Conservation (phyloP, 2,113 vertebrate genomes). For the Circaetus gallicus region DNA sequence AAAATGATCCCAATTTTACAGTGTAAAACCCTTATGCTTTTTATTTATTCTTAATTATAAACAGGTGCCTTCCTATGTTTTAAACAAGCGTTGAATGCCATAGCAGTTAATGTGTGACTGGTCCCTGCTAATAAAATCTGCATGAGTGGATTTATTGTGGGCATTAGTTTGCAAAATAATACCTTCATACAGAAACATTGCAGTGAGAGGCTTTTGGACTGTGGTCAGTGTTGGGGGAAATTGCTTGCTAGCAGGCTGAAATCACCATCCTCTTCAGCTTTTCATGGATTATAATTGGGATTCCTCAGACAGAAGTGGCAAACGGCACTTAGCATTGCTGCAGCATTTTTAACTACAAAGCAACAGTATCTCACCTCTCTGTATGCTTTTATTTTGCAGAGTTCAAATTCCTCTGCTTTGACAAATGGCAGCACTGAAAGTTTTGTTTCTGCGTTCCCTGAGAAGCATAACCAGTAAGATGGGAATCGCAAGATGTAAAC, state of each 20-base stretch:
- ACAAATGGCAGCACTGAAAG: not conserved
- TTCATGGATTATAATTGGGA: not conserved
- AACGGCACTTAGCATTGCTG: not conserved
- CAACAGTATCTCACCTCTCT: not conserved
- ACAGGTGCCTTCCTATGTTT: not conserved
- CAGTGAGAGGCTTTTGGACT: not conserved
- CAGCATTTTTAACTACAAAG: not conserved
- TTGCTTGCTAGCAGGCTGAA: not conserved
- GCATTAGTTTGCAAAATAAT: not conserved
- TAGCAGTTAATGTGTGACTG: not conserved
- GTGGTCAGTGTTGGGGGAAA: not conserved
- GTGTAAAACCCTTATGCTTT: not conserved
- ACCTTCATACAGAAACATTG: not conserved
- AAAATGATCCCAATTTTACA: not conserved
- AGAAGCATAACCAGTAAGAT: not conserved
- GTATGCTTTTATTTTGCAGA: not conserved
- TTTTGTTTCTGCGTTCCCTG: not conserved
- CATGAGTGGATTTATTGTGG: not conserved
- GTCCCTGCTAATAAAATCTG: not conserved
- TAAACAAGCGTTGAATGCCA: fast-evolving
- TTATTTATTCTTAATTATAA: not conserved
- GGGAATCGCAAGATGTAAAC: not conserved
- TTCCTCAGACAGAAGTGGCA: not conserved
- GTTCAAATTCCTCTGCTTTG: not conserved
- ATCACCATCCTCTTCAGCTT: not conserved